phyloP scores from a whole-genome alignment of 2,888 invertebrate species.

The Laspeyria flexula region DNA sequence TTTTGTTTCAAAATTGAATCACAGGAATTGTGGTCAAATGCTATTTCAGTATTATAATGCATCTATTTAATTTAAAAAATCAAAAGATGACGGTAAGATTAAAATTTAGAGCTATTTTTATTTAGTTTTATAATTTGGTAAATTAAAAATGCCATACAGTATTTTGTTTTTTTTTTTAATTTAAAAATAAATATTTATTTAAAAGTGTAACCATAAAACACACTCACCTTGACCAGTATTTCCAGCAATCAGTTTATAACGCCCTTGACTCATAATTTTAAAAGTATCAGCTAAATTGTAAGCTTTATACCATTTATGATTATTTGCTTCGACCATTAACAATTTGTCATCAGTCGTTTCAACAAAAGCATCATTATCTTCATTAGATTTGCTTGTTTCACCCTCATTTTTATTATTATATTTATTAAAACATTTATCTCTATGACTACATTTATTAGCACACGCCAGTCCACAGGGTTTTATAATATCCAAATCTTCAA shows the following conservation, averaged over 20 bases:
- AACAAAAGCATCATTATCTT: constrained; percentile 37
- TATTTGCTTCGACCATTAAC: constrained; percentile 76
- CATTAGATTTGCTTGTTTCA: constrained; percentile 14
- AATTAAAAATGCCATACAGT: too few species aligned
- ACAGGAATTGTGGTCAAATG: too few species aligned
- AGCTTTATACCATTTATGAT: constrained; percentile 81
- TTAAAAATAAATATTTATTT: too few species aligned
- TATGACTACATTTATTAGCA: constrained; percentile 55
- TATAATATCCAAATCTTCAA: constrained; percentile 70
- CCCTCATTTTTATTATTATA: constrained; percentile 2
- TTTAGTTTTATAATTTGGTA: too few species aligned
- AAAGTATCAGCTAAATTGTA: constrained; percentile 78
- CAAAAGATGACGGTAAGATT: too few species aligned
- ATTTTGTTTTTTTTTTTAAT: too few species aligned
- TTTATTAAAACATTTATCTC: constrained; percentile 37
- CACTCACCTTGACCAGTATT: constrained; percentile 91
- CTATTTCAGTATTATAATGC: too few species aligned
- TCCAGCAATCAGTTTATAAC: constrained; percentile 88
- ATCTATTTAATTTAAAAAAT: too few species aligned
- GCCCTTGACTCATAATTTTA: constrained; percentile 61
- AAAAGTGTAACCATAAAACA: too few species aligned
- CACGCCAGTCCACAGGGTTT: constrained; percentile 68
- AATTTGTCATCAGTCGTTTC: constrained; percentile 64
- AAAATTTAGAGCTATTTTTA: too few species aligned
- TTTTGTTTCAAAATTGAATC: too few species aligned